phyloP scores from a whole-genome alignment of 2,113 vertebrate species.

The Hirundichthys speculiger region DNA sequence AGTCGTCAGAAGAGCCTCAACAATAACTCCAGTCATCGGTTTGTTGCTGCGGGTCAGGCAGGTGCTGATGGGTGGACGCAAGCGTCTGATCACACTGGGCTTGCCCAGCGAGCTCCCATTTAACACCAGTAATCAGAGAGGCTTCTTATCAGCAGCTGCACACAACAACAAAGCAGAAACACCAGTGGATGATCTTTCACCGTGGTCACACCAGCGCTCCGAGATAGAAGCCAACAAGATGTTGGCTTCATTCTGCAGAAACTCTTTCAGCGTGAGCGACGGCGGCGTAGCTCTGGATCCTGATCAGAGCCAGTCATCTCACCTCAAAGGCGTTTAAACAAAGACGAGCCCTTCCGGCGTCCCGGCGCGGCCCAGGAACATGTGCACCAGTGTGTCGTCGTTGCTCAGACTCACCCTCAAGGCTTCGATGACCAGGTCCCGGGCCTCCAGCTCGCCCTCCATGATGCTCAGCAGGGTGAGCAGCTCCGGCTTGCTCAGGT shows the following conservation, averaged over 20 bases:
- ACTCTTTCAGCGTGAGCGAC: constrained; percentile 15
- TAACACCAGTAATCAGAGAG: constrained; percentile 41
- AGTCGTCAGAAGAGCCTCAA: not conserved
- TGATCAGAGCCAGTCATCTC: constrained; percentile 29
- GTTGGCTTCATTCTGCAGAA: constrained; percentile 6
- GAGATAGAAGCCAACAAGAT: constrained; percentile 12
- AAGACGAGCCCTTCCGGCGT: too few species aligned
- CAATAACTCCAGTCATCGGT: not conserved
- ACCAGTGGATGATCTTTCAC: constrained; percentile 11
- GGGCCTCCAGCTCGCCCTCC: constrained; percentile 96
- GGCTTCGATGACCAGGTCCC: constrained; percentile 97
- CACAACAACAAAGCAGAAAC: constrained; percentile 23
- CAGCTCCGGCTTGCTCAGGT: constrained; percentile 92
- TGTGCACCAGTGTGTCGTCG: not conserved
- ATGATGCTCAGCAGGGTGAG: constrained; percentile 94
- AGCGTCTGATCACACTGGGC: constrained; percentile 15
- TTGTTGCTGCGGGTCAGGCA: constrained; percentile 2
- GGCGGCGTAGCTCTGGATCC: constrained; percentile 17
- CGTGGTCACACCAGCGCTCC: constrained; percentile 23
- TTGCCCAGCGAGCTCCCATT: constrained; percentile 26
- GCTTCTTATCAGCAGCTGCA: constrained; percentile 34
- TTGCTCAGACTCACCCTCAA: constrained; percentile 86
- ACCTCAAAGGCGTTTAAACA: constrained; percentile 21
- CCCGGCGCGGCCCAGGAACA: too few species aligned
- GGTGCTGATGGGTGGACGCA: constrained; percentile 12